Percentiles rank a stretch among this genome's conserved stretches.
Conservation (phyloP, 53 echinoderm and acorn worm species). For the Glandiceps talaboti region DNA sequence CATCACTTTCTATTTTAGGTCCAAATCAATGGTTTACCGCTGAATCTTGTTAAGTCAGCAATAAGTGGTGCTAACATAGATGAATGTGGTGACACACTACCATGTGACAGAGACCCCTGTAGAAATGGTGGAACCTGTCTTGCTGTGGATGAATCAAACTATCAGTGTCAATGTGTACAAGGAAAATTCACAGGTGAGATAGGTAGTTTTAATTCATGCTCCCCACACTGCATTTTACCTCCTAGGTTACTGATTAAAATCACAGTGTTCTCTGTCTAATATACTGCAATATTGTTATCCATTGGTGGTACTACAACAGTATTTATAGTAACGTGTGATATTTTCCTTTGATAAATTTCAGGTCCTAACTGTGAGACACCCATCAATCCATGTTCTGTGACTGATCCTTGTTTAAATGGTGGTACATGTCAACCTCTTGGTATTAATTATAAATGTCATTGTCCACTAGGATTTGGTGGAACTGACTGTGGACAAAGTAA, state of each 20-base stretch:
- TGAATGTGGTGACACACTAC: constrained; percentile 44
- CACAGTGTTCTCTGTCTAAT: too few species aligned
- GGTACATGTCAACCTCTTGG: constrained; percentile 72
- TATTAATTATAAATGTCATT: constrained; percentile 64
- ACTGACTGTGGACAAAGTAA: constrained; percentile 60
- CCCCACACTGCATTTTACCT: too few species aligned
- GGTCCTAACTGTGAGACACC: constrained; percentile 80
- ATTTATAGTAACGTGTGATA: too few species aligned
- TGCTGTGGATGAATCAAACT: constrained; percentile 20
- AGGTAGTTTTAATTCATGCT: too few species aligned
- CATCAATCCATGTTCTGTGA: constrained; percentile 45
- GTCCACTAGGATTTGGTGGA: constrained; percentile 61
- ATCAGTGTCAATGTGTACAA: constrained; percentile 45
- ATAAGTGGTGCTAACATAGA: constrained; percentile 42
- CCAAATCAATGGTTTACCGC: constrained; percentile 50
- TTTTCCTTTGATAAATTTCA: too few species aligned
- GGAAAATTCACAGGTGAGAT: constrained; percentile 57
- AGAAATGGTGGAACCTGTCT: constrained; percentile 66
- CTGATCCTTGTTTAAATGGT: constrained; percentile 70
- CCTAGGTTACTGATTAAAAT: too few species aligned
- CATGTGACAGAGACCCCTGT: constrained; percentile 64
- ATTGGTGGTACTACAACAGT: too few species aligned
- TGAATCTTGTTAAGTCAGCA: constrained; percentile 45
- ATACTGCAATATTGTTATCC: too few species aligned
- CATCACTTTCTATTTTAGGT: constrained; percentile 37